Percentiles rank a stretch among this genome's conserved stretches.
phyloP scores from a whole-genome alignment of 1,140 invertebrate genomes.

The Tribolium castaneum region DNA sequence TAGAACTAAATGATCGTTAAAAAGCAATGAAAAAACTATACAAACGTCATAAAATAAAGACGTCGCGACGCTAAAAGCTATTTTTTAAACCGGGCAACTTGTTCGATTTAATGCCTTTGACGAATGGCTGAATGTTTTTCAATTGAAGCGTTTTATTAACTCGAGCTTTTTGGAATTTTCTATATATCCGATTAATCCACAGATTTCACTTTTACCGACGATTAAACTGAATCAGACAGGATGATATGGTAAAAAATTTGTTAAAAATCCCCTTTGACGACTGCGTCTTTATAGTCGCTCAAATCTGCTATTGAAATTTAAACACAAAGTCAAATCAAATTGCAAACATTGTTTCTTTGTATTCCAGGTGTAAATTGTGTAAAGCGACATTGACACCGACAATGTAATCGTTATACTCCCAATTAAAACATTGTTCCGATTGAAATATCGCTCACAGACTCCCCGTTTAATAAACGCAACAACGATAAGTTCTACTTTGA shows the following conservation, averaged over 20 bases:
- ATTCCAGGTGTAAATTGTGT: constrained; percentile 27
- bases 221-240: neutral
- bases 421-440: constrained; percentile 30
- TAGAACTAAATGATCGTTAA: constrained; percentile 3
- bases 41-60: constrained; percentile 20
- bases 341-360: constrained; percentile 28
- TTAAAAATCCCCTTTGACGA: constrained; percentile 13
- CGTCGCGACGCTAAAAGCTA: neutral
- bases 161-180: neutral
- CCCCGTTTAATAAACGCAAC: constrained; percentile 25
- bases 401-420: constrained; percentile 32
- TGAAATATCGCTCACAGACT: constrained; percentile 24
- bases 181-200: neutral
- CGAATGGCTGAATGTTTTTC: constrained; percentile 1
- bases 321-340: constrained; percentile 32
- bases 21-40: constrained; percentile 22
- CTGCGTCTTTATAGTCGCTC: neutral
- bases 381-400: constrained; percentile 31
- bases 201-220: constrained; percentile 17
- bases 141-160: constrained; percentile 16
- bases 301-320: constrained; percentile 23
- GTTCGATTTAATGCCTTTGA: neutral
- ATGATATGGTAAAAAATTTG: neutral
- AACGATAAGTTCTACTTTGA: constrained; percentile 29
- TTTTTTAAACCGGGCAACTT: neutral